phyloP scores from a whole-genome alignment of 2,113 vertebrate species.

The Holacanthus passer region DNA sequence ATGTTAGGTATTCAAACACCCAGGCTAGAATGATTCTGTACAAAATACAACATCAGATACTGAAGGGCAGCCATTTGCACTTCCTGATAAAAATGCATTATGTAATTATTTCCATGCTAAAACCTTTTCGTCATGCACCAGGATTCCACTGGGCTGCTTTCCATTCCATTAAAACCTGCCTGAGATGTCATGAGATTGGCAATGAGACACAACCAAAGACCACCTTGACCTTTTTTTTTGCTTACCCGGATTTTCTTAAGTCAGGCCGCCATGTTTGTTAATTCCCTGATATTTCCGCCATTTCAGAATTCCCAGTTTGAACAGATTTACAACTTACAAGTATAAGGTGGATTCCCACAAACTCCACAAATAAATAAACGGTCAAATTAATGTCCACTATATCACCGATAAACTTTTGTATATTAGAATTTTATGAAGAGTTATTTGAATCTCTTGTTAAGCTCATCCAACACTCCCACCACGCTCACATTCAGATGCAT shows the following conservation, averaged over 20 bases:
- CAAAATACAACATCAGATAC: constrained; percentile 52
- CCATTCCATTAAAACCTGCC: constrained; percentile 66
- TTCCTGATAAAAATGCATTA: constrained; percentile 50
- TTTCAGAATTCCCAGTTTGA: constrained; percentile 62
- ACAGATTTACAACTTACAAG: constrained; percentile 60
- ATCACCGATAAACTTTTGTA: constrained; percentile 57
- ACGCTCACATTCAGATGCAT: constrained; percentile 63
- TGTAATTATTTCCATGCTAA: constrained; percentile 54
- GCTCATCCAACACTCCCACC: constrained; percentile 41
- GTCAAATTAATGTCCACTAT: constrained; percentile 61
- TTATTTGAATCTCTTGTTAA: constrained; percentile 55
- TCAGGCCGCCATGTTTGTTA: constrained; percentile 55
- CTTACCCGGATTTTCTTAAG: constrained; percentile 44
- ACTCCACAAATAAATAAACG: constrained; percentile 76
- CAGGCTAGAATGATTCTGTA: constrained; percentile 58
- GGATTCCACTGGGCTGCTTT: constrained; percentile 54
- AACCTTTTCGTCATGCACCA: constrained; percentile 46
- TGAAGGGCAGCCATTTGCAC: constrained; percentile 51
- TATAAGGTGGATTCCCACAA: constrained; percentile 41
- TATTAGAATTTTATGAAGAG: constrained; percentile 57
- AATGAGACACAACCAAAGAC: constrained; percentile 58
- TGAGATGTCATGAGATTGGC: constrained; percentile 78
- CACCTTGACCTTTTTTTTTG: constrained; percentile 28
- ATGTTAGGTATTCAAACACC: constrained; percentile 56
- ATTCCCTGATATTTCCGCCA: constrained; percentile 75